Conservation (phyloP, 1,140 invertebrate species). For the Conopomorpha cramerella region DNA sequence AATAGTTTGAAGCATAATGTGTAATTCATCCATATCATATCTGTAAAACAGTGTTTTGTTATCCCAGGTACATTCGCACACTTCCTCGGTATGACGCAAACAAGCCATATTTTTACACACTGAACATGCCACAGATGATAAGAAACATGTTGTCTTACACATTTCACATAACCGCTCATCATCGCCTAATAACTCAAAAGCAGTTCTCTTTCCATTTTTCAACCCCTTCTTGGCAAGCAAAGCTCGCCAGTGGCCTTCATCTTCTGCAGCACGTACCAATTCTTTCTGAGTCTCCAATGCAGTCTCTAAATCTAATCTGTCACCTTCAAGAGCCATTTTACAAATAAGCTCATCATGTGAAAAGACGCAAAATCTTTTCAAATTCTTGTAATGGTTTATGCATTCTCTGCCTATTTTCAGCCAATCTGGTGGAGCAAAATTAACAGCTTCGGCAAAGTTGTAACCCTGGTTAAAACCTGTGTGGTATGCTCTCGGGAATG, state of each 20-base stretch:
- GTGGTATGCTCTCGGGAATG: slow-evolving; percentile 98
- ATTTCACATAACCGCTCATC: slow-evolving; percentile 93
- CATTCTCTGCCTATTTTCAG: slow-evolving; percentile 91
- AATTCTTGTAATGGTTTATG: slow-evolving; percentile 90
- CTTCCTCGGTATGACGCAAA: slow-evolving; percentile 80
- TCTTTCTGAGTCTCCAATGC: slow-evolving; percentile 87
- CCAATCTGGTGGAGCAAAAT: slow-evolving; percentile 99
- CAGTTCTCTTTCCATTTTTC: slow-evolving; percentile 81
- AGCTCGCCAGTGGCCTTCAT: slow-evolving; percentile 76
- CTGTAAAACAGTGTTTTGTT: slow-evolving; percentile 84
- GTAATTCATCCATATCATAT: slow-evolving; percentile 92
- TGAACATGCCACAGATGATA: slow-evolving; percentile 90
- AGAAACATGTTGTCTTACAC: slow-evolving; percentile 97
- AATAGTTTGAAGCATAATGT: slow-evolving; percentile 86
- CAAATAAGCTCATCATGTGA: slow-evolving; percentile 99
- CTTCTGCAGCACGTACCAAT: slow-evolving; percentile 81
- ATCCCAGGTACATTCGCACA: slow-evolving; percentile 82
- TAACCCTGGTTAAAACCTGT: slow-evolving; percentile 99
- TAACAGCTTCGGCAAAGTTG: slow-evolving; percentile 99
- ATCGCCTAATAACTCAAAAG: slow-evolving; percentile 93
- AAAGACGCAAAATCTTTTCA: slow-evolving; percentile 96
- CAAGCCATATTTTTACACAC: slow-evolving; percentile 86
- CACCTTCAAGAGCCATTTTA: slow-evolving; percentile 94
- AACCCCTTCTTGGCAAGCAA: slow-evolving; percentile 82
- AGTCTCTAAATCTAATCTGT: slow-evolving; percentile 83